Conservation (phyloP, 2,797 vertebrate genomes). For the Coregonus sp. region DNA sequence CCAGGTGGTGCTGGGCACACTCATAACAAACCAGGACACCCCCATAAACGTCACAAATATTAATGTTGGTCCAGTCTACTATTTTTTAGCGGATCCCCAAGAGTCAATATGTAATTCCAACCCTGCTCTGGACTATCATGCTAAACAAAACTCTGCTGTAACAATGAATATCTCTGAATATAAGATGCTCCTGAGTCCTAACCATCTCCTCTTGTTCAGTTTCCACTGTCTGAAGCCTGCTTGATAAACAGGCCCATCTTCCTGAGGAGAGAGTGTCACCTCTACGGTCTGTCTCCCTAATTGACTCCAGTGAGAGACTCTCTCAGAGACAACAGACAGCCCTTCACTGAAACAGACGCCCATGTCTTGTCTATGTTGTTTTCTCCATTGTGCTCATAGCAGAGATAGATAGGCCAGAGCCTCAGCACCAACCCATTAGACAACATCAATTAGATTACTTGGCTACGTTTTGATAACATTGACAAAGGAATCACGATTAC, state of each 20-base stretch:
- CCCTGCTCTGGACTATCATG: not conserved
- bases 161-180: not conserved
- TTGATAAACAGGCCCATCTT: not conserved
- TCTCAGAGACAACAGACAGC: not conserved
- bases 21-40: not conserved
- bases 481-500: not conserved
- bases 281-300: not conserved
- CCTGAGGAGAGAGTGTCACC: no score
- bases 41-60: not conserved
- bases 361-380: not conserved
- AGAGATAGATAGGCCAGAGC: not conserved
- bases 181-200: not conserved
- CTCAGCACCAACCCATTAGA: not conserved
- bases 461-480: not conserved
- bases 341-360: not conserved
- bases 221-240: not conserved
- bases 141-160: not conserved
- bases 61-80: not conserved
- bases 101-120: not conserved
- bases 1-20: not conserved
- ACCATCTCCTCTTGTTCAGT: not conserved
- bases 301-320: not conserved
- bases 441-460: not conserved
- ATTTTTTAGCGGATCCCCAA: slow-evolving; percentile 1
- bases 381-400: not conserved